A percentile compares a stretch with the other conserved stretches of the same genome.
phyloP scores from a whole-genome alignment of 2,113 vertebrate species.

The Terrapene triunguis region DNA sequence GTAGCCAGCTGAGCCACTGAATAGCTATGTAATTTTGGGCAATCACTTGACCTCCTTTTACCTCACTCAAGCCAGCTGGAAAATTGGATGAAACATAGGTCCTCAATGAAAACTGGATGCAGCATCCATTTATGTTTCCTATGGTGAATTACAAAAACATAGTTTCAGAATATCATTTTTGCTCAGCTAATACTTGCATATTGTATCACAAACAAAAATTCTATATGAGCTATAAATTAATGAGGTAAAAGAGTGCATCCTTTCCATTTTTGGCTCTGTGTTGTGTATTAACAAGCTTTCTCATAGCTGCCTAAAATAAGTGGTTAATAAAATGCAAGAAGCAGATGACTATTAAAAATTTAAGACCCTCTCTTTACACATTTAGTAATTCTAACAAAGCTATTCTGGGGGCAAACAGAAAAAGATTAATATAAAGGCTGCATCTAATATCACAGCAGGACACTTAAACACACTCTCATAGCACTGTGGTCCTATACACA shows the following conservation, averaged over 20 bases:
- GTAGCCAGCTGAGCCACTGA: background rate
- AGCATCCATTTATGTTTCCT: background rate
- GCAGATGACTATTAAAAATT: background rate
- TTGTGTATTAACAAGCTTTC: background rate
- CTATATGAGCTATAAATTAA: background rate
- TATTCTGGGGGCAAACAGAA: constrained; percentile 6
- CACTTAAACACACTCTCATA: background rate
- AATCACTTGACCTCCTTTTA: background rate
- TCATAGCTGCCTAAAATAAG: constrained; percentile 6
- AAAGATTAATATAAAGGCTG: constrained; percentile 19
- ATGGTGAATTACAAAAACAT: background rate
- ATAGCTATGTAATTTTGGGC: background rate
- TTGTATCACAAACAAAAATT: background rate
- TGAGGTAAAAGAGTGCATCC: background rate
- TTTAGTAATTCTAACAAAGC: constrained; percentile 56
- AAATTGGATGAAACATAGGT: background rate
- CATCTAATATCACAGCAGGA: background rate
- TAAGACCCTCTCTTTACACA: constrained; percentile 26
- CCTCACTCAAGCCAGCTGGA: background rate
- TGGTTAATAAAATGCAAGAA: constrained; percentile 33
- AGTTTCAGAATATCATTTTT: background rate
- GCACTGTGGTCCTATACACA: background rate
- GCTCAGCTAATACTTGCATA: background rate
- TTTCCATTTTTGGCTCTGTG: background rate
- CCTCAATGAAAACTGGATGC: background rate